Base-by-base conservation (phyloP, 30 jellyfish, hydroid and myxozoan genomes). In the Pelagia noctiluca region DNA sequence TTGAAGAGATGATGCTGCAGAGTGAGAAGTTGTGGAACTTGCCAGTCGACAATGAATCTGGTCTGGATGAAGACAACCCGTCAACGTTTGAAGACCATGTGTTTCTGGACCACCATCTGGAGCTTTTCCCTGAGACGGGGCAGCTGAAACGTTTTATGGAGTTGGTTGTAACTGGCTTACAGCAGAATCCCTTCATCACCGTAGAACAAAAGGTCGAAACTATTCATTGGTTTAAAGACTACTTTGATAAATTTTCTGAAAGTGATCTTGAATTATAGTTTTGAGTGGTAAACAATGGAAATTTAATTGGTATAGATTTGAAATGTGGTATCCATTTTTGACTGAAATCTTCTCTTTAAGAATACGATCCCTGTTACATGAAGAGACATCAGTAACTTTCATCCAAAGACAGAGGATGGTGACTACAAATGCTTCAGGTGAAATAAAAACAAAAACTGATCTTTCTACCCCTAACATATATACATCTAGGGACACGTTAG, bases 1-100 rank as follows among this genome's bases (percentile, higher is more conserved):
- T 95, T 89, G 97, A 95, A 31, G 96, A 42, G 19, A 50, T 52
- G 50, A 88, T 89, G 92, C 84, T 52, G 5, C 46, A 84, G n/a
- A 69, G 64, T 22, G 89, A 89, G 35, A 79, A 78, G 71, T 61
- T 71, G 65, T 95, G 99, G 99, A 38, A 24, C 18, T 84, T 88
- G 54, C 99, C 99, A 2, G 82, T 95, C 50, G 99, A 95, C 50
- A 95, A 95, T 78, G 99, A 95, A 74, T 85, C 50, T 28, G 90
- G 89, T 46, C 50, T 79, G 28, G 93, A 76, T 50, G 84, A 76
- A 35, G 94, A 89, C 36, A 96, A 95, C 12, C 68, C 64, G 7
- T 69, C 97, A 60, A 67, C 89, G 3, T 95, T 95, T 81, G 97
- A 88, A 37, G 96, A 95, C 31, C 99, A 95, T 80, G 97, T 89